Conservation (phyloP, 1,140 invertebrate genomes). For the Megalopta genalis region DNA sequence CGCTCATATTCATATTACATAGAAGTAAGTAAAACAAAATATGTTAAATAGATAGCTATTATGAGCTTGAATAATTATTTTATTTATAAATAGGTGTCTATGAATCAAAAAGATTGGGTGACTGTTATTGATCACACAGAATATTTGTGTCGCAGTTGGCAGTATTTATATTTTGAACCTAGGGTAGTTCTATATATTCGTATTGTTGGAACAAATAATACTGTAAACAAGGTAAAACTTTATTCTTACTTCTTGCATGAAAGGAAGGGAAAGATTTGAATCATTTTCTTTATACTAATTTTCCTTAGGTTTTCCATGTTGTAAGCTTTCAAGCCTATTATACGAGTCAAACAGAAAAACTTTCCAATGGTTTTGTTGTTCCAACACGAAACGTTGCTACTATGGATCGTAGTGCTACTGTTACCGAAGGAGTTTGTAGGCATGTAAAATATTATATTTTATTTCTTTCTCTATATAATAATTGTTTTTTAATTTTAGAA, state of each 20-base stretch:
- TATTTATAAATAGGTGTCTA: constrained; percentile 84
- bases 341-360: constrained; percentile 86
- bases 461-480: constrained; percentile 11
- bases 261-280: neutral
- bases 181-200: constrained; percentile 94
- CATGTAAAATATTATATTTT: constrained; percentile 52
- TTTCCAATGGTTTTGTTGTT: constrained; percentile 89
- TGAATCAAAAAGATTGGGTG: constrained; percentile 97
- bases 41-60: neutral
- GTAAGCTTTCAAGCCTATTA: constrained; percentile 95
- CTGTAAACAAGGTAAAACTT: constrained; percentile 89
- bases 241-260: neutral
- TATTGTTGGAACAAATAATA: constrained; percentile 96
- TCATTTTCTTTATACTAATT: neutral
- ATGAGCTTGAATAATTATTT: neutral
- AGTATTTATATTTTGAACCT: constrained; percentile 95
- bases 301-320: constrained; percentile 91
- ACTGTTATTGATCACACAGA: constrained; percentile 94
- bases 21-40: constrained; percentile 80
- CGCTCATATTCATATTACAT: constrained; percentile 98
- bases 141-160: constrained; percentile 97
- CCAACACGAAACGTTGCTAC: constrained; percentile 96
- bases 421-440: constrained; percentile 94
- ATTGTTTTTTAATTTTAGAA: constrained; percentile 80
- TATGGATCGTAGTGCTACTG: constrained; percentile 91